Evolutionary conservation across 2,888 invertebrate genomes (phyloP), one percentile per base, ranked within the genome.

Genomic region (Drosophila emarginata): DNA sequence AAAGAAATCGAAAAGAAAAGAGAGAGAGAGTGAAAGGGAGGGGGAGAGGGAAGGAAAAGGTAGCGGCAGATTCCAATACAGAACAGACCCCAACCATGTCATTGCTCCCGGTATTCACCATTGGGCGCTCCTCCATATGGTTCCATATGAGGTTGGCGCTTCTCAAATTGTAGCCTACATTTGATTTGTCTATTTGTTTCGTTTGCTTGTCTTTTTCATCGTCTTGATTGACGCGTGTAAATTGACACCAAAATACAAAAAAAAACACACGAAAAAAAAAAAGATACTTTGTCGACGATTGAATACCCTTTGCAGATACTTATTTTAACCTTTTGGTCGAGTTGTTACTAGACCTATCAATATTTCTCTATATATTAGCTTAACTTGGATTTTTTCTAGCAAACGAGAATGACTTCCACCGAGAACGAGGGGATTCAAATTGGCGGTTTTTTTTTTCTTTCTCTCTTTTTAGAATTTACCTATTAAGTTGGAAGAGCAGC

Each of bases 381-480:
- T 26, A 26, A 26, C 6, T 23, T 23, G 23, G 4, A 4, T 23
- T 23, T 2, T 4, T 4, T 2, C 23, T 23, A 23, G n/a, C 23
- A 23, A 23, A 23, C 4, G 26, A 5, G 26, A 5, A 5, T 26
- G 5, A 26, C 4, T 26, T 26, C 4, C 6, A 26, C 5, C 5
- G n/a, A n/a, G n/a, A n/a, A n/a, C n/a, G n/a, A n/a, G n/a, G n/a
- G n/a, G 32, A 32, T 26, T 5, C 6, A 26, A 9, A 32, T 28
- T 50, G 50, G 18, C 45, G 45, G 15, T 15, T 45, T 15, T 18
- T 45, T 12, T 11, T 0, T 50, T 21, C 21, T 50, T n/a, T n/a
- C n/a, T n/a, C n/a, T n/a, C n/a, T n/a, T n/a, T n/a, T 78, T 80
- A 80, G 78, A 78, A 78, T 80, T 80, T 78, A 78, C 78, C 75